Percentiles rank a stretch among this genome's conserved stretches.
These are phyloP conservation scores for Lytechinus variegatus DNA, from an alignment of 35 echinoderm and acorn worm species.

Conservation along the genomic window DNA sequence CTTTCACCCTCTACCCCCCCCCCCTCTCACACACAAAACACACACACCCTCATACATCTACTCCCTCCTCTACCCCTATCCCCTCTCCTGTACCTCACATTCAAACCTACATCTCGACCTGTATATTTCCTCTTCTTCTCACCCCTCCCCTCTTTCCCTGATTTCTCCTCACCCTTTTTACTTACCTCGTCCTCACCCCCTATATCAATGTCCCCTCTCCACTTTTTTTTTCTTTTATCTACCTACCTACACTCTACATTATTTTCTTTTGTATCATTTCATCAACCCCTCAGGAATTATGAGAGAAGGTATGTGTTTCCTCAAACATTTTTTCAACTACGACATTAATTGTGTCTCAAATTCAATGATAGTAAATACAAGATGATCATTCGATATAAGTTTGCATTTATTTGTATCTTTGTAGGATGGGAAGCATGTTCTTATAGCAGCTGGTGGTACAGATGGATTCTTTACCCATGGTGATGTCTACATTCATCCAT, in stretches of 20 bases:
- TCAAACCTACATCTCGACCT: not conserved
- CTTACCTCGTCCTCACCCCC: not conserved
- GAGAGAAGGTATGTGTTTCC: too few relatives aligned
- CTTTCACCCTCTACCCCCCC: not conserved
- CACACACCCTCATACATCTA: not conserved
- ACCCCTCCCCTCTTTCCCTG: not conserved
- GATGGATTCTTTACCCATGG: slow-evolving; percentile 67
- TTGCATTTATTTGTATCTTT: too few relatives aligned
- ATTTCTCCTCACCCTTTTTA: not conserved
- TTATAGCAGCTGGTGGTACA: slow-evolving; percentile 78
- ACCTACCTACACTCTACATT: too few relatives aligned
- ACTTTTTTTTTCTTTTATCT: too few relatives aligned
- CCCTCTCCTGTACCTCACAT: not conserved
- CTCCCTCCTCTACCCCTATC: not conserved
- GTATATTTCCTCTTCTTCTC: not conserved
- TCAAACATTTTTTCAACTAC: too few relatives aligned
- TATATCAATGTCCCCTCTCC: too few relatives aligned
- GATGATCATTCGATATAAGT: too few relatives aligned
- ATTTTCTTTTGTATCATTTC: not conserved
- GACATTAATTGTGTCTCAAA: too few relatives aligned
- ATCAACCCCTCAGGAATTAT: too few relatives aligned
- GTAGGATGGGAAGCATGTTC: slow-evolving; percentile 89
- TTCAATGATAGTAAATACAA: too few relatives aligned
- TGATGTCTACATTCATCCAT: slow-evolving; percentile 69
- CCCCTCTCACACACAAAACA: not conserved